Percentiles rank a stretch among this genome's conserved stretches.
These are phyloP conservation scores for Crotophaga sulcirostris DNA, from an alignment of 2,113 vertebrate species.

Conservation along the genomic window DNA sequence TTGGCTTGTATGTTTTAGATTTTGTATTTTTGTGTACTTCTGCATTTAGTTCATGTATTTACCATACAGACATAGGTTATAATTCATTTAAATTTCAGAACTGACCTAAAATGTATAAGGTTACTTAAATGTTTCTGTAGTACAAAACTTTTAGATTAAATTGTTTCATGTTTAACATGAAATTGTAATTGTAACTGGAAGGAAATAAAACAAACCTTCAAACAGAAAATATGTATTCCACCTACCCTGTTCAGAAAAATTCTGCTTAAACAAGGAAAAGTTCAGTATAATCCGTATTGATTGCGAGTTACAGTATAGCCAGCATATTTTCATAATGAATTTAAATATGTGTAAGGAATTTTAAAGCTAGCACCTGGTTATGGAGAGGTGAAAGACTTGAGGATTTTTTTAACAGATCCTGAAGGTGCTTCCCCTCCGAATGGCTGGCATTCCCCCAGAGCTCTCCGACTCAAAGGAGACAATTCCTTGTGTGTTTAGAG, in stretches of 20 bases:
- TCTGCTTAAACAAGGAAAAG: background rate
- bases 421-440: background rate
- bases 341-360: background rate
- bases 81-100: background rate
- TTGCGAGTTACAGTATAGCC: background rate
- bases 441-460: background rate
- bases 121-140: background rate
- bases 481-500: background rate
- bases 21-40: background rate
- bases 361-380: rapidly evolving
- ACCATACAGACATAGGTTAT: background rate
- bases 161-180: background rate
- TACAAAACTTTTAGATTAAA: background rate
- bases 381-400: background rate
- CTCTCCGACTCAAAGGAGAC: rapidly evolving
- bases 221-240: rapidly evolving
- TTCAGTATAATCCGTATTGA: background rate
- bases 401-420: background rate
- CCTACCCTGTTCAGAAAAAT: background rate
- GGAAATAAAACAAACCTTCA: background rate
- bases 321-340: rapidly evolving
- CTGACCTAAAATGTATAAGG: background rate
- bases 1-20: background rate
- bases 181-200: background rate
- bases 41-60: background rate